Conservation (phyloP, 35 echinoderm and acorn worm genomes). For the Heliocidaris erythrogramma region DNA sequence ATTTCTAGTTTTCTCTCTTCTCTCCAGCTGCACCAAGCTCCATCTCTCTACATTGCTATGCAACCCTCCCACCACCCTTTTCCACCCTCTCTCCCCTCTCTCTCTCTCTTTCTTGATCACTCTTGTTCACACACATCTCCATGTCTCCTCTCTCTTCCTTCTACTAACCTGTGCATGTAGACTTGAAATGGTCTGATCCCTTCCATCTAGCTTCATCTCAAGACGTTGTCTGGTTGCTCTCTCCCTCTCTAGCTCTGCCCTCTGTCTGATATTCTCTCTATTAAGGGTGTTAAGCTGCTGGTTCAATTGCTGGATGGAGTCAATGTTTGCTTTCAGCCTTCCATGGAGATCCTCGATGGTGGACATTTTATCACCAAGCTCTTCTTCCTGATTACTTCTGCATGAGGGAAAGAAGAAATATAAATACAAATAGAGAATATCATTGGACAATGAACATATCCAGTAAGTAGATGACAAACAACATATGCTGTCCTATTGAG, state of each 20-base stretch:
- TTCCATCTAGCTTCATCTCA: constrained; percentile 73
- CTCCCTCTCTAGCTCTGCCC: constrained; percentile 82
- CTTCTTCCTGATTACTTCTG: constrained; percentile 73
- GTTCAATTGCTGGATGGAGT: constrained; percentile 91
- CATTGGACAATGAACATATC: neutral
- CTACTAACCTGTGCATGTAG: constrained; percentile 77
- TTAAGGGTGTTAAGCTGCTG: constrained; percentile 85
- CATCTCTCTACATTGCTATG: neutral
- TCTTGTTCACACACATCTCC: neutral
- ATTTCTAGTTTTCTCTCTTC: neutral
- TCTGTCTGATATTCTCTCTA: constrained; percentile 73
- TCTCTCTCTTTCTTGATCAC: neutral
- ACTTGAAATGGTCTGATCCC: constrained; percentile 64
- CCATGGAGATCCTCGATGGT: constrained; percentile 93
- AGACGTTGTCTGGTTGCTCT: constrained; percentile 65
- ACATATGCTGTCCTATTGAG: too few relatives aligned
- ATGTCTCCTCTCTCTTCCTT: neutral
- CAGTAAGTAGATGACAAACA: neutral
- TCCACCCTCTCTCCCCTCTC: neutral
- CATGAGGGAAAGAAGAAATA: neutral
- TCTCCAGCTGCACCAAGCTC: neutral
- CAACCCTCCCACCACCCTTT: neutral
- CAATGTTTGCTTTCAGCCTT: constrained; percentile 80
- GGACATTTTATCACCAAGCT: constrained; percentile 78
- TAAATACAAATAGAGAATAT: neutral